Percentiles rank a stretch among this genome's conserved stretches.
phyloP scores from a whole-genome alignment of 2,888 invertebrate genomes.

The Endomychus coccineus region DNA sequence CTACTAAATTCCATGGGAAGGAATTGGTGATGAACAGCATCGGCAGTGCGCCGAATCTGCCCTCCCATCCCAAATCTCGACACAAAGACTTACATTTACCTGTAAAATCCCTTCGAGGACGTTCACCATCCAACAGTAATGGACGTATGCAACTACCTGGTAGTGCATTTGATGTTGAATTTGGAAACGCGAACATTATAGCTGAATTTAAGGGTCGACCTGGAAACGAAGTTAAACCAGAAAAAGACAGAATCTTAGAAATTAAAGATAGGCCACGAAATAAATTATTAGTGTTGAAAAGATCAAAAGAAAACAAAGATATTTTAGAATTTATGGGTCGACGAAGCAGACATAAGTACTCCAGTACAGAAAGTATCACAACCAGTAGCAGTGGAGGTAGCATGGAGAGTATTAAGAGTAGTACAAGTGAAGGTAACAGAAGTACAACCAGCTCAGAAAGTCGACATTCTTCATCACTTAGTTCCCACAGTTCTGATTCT shows the following conservation, averaged over 20 bases:
- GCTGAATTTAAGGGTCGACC: conserved; percentile 53
- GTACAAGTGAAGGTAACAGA: conserved; percentile 79
- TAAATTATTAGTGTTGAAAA: conserved; percentile 35
- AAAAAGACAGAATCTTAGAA: conserved; percentile 52
- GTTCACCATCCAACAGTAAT: conserved; percentile 53
- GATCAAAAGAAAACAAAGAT: conserved; percentile 33
- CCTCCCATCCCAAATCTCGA: conserved; percentile 58
- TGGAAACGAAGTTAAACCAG: conserved; percentile 48
- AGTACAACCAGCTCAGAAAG: conserved; percentile 82
- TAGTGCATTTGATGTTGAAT: conserved; percentile 38
- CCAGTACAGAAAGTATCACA: conserved; percentile 81
- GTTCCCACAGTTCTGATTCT: conserved; percentile 81
- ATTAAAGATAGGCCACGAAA: conserved; percentile 63
- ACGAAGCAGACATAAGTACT: conserved; percentile 57
- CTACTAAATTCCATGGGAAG: conserved; percentile 70
- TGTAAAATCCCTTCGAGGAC: conserved; percentile 58
- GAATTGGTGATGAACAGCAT: conserved; percentile 64
- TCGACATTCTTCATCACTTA: conserved; percentile 73
- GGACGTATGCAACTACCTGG: conserved; percentile 44
- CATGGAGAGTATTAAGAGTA: conserved; percentile 80
- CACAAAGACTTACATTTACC: conserved; percentile 68
- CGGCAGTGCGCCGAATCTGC: conserved; percentile 72
- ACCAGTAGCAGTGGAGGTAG: conserved; percentile 82
- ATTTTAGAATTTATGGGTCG: conserved; percentile 54
- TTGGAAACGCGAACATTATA: conserved; percentile 40